Evolutionary conservation across 2,797 vertebrate genomes (phyloP).

Genomic region (Xyrichtys novacula): DNA sequence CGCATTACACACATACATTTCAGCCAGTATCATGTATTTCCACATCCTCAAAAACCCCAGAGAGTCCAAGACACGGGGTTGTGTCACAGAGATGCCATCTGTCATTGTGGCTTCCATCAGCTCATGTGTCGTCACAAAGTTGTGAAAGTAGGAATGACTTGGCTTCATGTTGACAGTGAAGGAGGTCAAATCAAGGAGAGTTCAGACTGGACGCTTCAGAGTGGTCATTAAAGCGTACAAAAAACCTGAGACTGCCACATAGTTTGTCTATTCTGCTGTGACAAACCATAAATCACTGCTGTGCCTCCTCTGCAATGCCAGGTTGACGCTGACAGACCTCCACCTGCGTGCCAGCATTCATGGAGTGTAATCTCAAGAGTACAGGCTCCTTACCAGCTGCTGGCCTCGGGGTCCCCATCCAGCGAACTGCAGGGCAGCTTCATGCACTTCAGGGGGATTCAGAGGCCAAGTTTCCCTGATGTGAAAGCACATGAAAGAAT

Average conservation of each 20-base stretch:
- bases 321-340: slow-evolving; percentile 26
- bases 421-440: slow-evolving; percentile 93
- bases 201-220: slow-evolving; percentile 9
- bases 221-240: slow-evolving; percentile 17
- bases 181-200: slow-evolving; percentile 47
- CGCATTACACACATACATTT: slow-evolving; percentile 14
- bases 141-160: slow-evolving; percentile 23
- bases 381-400: slow-evolving; percentile 91
- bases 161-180: slow-evolving; percentile 28
- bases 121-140: slow-evolving; percentile 36
- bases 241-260: slow-evolving; percentile 32
- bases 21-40: slow-evolving; percentile 35
- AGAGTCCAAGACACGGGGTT: slow-evolving; percentile 33
- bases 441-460: slow-evolving; percentile 93
- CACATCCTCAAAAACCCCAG: slow-evolving; percentile 10
- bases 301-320: slow-evolving; percentile 2
- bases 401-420: slow-evolving; percentile 96
- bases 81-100: slow-evolving; percentile 71
- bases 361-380: slow-evolving; percentile 28
- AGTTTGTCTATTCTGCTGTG: slow-evolving; percentile 21
- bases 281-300: slow-evolving; percentile 30
- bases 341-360: slow-evolving; percentile 20
- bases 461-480: slow-evolving; percentile 91
- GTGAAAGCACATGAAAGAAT: slow-evolving; percentile 30
- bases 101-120: slow-evolving; percentile 49